Base-by-base conservation (phyloP, 1,140 invertebrate genomes). In the Hylaeus anthracinus region DNA sequence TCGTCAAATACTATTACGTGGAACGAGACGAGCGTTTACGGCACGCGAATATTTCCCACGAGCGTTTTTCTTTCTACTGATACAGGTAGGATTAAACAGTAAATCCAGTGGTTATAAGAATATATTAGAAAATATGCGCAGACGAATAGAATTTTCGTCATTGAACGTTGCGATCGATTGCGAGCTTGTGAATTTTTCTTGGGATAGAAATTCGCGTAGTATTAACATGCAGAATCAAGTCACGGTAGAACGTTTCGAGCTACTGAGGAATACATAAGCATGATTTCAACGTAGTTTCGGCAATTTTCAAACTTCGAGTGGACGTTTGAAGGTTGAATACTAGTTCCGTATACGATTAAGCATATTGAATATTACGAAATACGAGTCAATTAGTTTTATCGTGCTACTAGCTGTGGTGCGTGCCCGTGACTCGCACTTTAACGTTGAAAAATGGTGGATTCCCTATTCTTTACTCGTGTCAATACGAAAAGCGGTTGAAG, bases 401-500 rank as follows among this genome's bases (percentile, higher is more conserved):
- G 26, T 60, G 43, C 53, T 65, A 60, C 48, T 56, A 39, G 14
- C 37, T 60, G 55, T 43, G 43, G 26, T 72, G 74, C 39, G 60
- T 73, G 58, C 55, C 51, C 70, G 26, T 73, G 63, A 82, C 63
- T 69, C 69, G 71, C 71, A 70, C 67, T 83, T 71, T 80, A 81
- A 69, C 61, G 81, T 56, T 67, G 73, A 84, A 86, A 84, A 79
- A 83, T 84, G 84, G 85, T 80, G 78, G 78, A 81, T 72, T 67
- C n/a, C 43, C 56, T 72, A 85, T 81, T 77, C 55, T 10, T 64
- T 64, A 12, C 79, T 61, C 58, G 58, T 77, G 73, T 69, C 73
- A 76, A 56, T 76, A 75, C 48, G 6, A 60, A 81, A 72, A 55
- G 67, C 48, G 43, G 58, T 51, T 76, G 48, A 63, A 77, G 41